Conservation (phyloP, 1,140 invertebrate species). For the Dufourea novaeangliae region DNA sequence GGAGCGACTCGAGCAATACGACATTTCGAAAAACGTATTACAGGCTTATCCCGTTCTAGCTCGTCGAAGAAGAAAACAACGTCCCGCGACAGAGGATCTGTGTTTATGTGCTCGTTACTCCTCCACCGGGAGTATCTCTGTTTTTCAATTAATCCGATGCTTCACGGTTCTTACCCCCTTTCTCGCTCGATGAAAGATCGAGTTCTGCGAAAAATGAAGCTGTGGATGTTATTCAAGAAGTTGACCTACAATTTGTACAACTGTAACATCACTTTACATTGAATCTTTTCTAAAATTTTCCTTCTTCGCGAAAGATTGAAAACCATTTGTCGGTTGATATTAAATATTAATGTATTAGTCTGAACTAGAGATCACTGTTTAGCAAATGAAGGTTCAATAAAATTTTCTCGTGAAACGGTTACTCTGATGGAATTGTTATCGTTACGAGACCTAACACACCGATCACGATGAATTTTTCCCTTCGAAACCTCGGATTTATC, state of each 20-base stretch:
- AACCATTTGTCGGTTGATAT: too few relatives aligned
- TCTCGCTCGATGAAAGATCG: not conserved
- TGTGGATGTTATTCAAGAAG: not conserved
- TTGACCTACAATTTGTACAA: too few relatives aligned
- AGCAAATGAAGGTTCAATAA: too few relatives aligned
- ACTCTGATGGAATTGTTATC: too few relatives aligned
- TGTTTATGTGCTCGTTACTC: not conserved
- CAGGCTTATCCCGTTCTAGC: constrained; percentile 55
- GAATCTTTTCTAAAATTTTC: too few relatives aligned
- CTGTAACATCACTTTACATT: too few relatives aligned
- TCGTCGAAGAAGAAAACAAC: constrained; percentile 52
- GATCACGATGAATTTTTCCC: not conserved
- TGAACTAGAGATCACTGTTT: too few relatives aligned
- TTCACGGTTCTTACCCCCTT: constrained; percentile 4
- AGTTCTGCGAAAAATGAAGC: not conserved
- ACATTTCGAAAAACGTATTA: constrained; percentile 63
- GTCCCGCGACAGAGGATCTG: not conserved
- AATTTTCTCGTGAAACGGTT: too few relatives aligned
- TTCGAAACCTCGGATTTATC: not conserved
- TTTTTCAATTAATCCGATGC: constrained; percentile 18
- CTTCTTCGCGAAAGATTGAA: too few relatives aligned
- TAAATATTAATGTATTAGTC: too few relatives aligned
- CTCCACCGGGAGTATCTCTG: not conserved
- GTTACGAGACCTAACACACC: too few relatives aligned
- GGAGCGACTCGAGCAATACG: constrained; percentile 44